Percentiles rank a stretch among this genome's conserved stretches.
phyloP scores from a whole-genome alignment of 2,113 vertebrate genomes.

The Dicentrarchus labrax region DNA sequence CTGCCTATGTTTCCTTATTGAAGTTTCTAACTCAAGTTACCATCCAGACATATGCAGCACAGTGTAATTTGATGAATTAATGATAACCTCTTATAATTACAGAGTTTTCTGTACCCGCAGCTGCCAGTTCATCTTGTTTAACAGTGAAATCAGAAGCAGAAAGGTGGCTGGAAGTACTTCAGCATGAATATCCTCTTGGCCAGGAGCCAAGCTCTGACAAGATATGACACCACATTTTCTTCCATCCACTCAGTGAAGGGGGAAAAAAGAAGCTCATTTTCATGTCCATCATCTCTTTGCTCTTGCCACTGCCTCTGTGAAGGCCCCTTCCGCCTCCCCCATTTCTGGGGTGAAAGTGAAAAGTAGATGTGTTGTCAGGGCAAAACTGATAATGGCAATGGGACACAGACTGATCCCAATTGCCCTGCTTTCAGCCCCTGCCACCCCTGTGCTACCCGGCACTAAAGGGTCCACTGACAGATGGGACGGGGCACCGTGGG shows the following conservation, averaged over 20 bases:
- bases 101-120: constrained; percentile 1
- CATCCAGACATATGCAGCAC: neutral
- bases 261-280: constrained; percentile 76
- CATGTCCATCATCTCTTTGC: constrained; percentile 81
- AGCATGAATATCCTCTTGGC: constrained; percentile 63
- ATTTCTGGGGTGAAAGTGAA: constrained; percentile 81
- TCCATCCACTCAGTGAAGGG: constrained; percentile 61
- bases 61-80: neutral
- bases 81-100: neutral
- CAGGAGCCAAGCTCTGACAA: constrained; percentile 68
- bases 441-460: constrained; percentile 70
- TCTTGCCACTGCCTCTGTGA: constrained; percentile 67
- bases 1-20: neutral
- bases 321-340: constrained; percentile 48
- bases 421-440: constrained; percentile 81
- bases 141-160: constrained; percentile 45
- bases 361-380: constrained; percentile 83
- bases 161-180: constrained; percentile 43
- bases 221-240: constrained; percentile 79
- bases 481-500: constrained; percentile 69
- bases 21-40: neutral
- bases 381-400: constrained; percentile 84
- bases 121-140: constrained; percentile 24
- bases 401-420: constrained; percentile 81
- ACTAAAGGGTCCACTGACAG: constrained; percentile 83